phyloP scores from a whole-genome alignment of 1,140 invertebrate species.

The Heterodera schachtii region DNA sequence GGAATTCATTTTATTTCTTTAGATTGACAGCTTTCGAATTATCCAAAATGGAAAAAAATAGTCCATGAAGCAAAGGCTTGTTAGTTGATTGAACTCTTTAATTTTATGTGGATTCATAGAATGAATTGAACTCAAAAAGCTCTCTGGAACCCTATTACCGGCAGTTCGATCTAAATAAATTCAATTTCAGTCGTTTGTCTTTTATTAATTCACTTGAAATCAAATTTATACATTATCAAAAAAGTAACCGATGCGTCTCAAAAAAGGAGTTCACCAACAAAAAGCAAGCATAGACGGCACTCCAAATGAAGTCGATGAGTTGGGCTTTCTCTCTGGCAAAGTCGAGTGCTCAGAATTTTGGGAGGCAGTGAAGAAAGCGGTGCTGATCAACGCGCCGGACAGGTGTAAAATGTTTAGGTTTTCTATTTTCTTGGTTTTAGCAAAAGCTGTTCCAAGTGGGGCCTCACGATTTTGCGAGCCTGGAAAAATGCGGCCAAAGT shows the following conservation, averaged over 20 bases:
- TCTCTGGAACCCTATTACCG: no score
- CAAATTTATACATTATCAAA: background rate
- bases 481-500: slow-evolving; percentile 35
- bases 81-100: no score
- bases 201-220: no score
- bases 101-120: no score
- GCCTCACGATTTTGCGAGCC: slow-evolving; percentile 24
- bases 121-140: no score
- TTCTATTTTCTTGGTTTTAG: slow-evolving; percentile 9
- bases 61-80: no score
- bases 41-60: no score
- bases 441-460: slow-evolving; percentile 24
- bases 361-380: slow-evolving; percentile 23
- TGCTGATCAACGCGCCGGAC: slow-evolving; percentile 15
- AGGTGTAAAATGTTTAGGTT: background rate
- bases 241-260: background rate
- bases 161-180: no score
- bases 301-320: background rate
- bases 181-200: no score
- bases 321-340: slow-evolving; percentile 11
- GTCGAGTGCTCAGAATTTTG: slow-evolving; percentile 28
- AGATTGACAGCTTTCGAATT: no score
- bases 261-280: background rate
- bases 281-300: background rate
- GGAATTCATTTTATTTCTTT: no score